Conservation (phyloP, 2,888 invertebrate genomes). For the Hirtodrosophila alboralis region DNA sequence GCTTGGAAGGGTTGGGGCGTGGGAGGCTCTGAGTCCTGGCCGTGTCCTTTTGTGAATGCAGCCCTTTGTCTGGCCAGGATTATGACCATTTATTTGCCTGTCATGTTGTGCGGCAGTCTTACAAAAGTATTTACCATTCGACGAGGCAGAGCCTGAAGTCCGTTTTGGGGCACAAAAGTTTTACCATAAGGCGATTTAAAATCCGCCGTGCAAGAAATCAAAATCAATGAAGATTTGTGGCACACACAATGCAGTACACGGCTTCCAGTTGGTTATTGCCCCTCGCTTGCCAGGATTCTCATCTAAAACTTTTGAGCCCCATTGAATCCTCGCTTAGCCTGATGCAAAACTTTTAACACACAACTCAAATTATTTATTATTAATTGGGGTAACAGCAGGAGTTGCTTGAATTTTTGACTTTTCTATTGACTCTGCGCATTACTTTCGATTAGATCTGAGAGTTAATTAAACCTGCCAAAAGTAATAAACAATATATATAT, state of each 20-base stretch:
- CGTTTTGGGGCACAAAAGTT: constrained; percentile 46
- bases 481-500: no score
- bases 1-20: constrained; percentile 16
- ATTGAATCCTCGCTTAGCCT: constrained; percentile 26
- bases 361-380: constrained; percentile 52
- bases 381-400: constrained; percentile 37
- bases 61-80: constrained; percentile 73
- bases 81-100: constrained; percentile 76
- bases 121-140: constrained; percentile 53
- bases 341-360: constrained; percentile 41
- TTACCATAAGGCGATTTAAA: constrained; percentile 70
- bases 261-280: constrained; percentile 42
- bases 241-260: constrained; percentile 38
- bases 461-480: constrained; percentile 14
- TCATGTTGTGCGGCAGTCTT: constrained; percentile 54
- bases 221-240: constrained; percentile 75
- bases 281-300: constrained; percentile 47
- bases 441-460: constrained; percentile 14
- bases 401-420: constrained; percentile 7
- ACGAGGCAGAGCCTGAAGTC: constrained; percentile 20
- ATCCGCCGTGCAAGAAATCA: constrained; percentile 59
- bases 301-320: constrained; percentile 48
- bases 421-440: constrained; percentile 18
- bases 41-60: constrained; percentile 42
- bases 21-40: constrained; percentile 7